A percentile compares a stretch with the other conserved stretches of the same genome.
Evolutionary conservation across 2,888 invertebrate species (phyloP).

Genomic region (Nomada fucata): DNA sequence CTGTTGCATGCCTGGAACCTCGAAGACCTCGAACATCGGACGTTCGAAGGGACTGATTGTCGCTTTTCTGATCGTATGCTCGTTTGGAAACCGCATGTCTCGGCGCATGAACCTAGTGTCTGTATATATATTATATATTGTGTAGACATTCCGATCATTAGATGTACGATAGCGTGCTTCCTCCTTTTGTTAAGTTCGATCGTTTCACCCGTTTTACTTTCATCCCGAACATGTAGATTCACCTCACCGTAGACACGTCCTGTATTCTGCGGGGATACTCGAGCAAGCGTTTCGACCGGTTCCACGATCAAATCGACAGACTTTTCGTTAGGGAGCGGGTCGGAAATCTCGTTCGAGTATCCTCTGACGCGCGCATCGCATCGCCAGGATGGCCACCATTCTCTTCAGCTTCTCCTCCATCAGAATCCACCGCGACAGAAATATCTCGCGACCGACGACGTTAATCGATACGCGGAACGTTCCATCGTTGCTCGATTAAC

Average conservation of each 20-base stretch:
- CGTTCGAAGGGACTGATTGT: slow-evolving; percentile 57
- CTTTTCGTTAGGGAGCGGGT: not conserved
- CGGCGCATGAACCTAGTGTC: slow-evolving; percentile 42
- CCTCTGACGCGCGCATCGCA: slow-evolving; percentile 43
- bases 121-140: slow-evolving; percentile 25
- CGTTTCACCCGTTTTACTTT: slow-evolving; percentile 37
- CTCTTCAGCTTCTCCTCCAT: slow-evolving; percentile 56
- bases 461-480: not conserved
- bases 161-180: slow-evolving; percentile 39
- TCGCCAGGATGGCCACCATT: slow-evolving; percentile 39
- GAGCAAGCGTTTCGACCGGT: slow-evolving; percentile 16
- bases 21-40: slow-evolving; percentile 52
- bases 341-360: slow-evolving; percentile 23
- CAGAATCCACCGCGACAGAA: slow-evolving; percentile 36
- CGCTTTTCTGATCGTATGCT: slow-evolving; percentile 46
- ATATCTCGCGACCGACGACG: slow-evolving; percentile 39
- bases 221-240: slow-evolving; percentile 36
- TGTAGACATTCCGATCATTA: slow-evolving; percentile 15
- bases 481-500: slow-evolving; percentile 14
- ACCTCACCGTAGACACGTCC: slow-evolving; percentile 35
- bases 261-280: slow-evolving; percentile 28
- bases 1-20: slow-evolving; percentile 62
- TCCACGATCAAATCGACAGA: not conserved
- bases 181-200: slow-evolving; percentile 38
- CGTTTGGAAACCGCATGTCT: slow-evolving; percentile 45